Conservation (phyloP, 2,888 invertebrate genomes). For the Emmelina monodactyla region DNA sequence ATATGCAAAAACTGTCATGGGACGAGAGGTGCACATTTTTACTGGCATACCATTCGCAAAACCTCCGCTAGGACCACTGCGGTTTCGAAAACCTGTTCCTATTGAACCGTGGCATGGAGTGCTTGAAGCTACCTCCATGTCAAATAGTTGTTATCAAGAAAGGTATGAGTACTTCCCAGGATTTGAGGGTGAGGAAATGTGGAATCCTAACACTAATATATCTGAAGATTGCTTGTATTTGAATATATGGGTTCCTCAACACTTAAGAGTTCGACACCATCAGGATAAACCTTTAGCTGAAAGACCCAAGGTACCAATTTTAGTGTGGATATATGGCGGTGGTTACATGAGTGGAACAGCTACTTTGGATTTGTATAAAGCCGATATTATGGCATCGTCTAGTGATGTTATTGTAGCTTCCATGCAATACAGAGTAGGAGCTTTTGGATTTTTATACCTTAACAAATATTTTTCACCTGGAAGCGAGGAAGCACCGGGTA, state of each 20-base stretch:
- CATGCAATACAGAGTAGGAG: conserved; percentile 93
- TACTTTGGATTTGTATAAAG: conserved; percentile 94
- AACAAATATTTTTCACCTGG: conserved; percentile 74
- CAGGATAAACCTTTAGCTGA: conserved; percentile 69
- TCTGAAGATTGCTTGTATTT: conserved; percentile 96
- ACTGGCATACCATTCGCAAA: conserved; percentile 92
- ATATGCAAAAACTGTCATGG: conserved; percentile 79
- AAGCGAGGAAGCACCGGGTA: conserved; percentile 84
- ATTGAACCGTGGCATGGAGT: conserved; percentile 89
- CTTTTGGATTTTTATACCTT: conserved; percentile 93
- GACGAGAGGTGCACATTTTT: conserved; percentile 87
- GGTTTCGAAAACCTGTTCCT: conserved; percentile 86
- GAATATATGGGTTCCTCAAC: conserved; percentile 94
- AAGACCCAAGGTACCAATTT: conserved; percentile 77
- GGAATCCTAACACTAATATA: conserved; percentile 95
- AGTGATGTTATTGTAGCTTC: conserved; percentile 94
- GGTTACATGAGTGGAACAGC: conserved; percentile 94
- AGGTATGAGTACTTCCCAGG: conserved; percentile 89
- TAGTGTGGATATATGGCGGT: conserved; percentile 95
- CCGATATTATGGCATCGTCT: conserved; percentile 86
- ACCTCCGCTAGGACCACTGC: conserved; percentile 83
- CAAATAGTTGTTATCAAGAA: conserved; percentile 90
- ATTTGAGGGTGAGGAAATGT: conserved; percentile 93
- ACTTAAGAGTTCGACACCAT: conserved; percentile 77
- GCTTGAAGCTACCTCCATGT: conserved; percentile 79